Base-by-base conservation (phyloP, 1,140 invertebrate species). In the Aphelenchoides avenae region DNA sequence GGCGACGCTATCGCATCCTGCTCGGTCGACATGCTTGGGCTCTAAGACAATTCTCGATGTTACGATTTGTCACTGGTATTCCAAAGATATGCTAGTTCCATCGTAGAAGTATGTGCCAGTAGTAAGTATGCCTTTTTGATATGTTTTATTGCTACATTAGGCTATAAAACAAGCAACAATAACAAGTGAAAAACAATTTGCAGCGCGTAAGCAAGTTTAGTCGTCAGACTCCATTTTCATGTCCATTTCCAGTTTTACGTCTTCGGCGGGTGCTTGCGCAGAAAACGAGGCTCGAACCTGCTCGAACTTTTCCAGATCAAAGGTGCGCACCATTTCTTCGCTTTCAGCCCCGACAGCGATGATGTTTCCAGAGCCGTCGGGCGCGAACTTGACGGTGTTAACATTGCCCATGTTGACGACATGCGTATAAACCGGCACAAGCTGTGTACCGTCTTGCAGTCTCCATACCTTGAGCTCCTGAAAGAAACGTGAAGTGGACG, bases 401-500 rank as follows among this genome's bases (percentile, higher is more conserved):
- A 62, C 22, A 22, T 22, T 46, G 20, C 60, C 62, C 49, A 62
- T 44, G 27, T 59, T 56, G 15, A 58, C 11, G 2, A 11, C 26
- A 18, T 61, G 36, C 5, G 59, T 64, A 27, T 60, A 26, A 5
- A 58, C 39, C 3, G 26, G 57, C 46, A 30, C 18, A 22, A 58
- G 36, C 15, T 40, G 24, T 5, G 9, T 37, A 20, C 41, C 31
- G 39, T 22, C 20, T 34, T 31, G 18, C n/a, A 58, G 15, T 15
- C 46, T 59, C 56, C 56, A 58, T 24, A 58, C 24, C 48, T 58
- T 58, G 7, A 58, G 9, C 41, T 58, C 56, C 56, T 58, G 27
- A 62, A 61, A 58, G 48, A 42, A 20, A 24, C 1, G 15, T 53
- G 34, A 55, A 46, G 40, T 24, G 40, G 3, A 46, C 3, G 43